phyloP scores from a whole-genome alignment of 2,113 vertebrate genomes.

The Brachyhypopomus occidentalis region DNA sequence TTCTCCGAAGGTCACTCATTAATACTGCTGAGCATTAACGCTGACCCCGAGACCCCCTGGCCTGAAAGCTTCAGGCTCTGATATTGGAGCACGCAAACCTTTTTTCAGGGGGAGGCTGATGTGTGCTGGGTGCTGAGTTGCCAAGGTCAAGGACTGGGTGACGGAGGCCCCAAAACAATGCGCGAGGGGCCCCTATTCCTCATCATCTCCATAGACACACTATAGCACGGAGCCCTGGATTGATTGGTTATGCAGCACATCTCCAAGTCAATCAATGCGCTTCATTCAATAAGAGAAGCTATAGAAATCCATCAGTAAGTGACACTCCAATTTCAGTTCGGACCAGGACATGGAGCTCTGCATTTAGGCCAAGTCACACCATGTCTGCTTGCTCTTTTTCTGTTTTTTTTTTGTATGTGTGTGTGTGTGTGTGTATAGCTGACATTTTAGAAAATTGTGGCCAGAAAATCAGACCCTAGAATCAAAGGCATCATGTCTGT shows the following conservation, averaged over 20 bases:
- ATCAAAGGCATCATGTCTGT: constrained; percentile 23
- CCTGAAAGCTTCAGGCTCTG: constrained; percentile 67
- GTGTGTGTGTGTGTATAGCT: no score
- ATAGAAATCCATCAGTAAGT: constrained; percentile 52
- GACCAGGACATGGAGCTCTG: constrained; percentile 20
- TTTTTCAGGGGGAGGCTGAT: constrained; percentile 54
- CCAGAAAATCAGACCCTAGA: background rate
- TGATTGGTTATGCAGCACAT: constrained; percentile 70
- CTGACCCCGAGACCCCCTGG: constrained; percentile 69
- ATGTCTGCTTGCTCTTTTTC: constrained; percentile 29
- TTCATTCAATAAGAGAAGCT: constrained; percentile 64
- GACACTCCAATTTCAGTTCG: constrained; percentile 38
- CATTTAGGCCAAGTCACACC: constrained; percentile 31
- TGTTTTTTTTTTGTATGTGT: background rate
- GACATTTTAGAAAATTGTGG: constrained; percentile 31
- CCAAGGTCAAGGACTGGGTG: constrained; percentile 76
- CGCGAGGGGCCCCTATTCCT: constrained; percentile 61
- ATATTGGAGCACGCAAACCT: constrained; percentile 63
- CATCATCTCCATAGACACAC: constrained; percentile 58
- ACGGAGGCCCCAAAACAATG: constrained; percentile 69
- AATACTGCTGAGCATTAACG: constrained; percentile 74
- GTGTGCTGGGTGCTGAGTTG: constrained; percentile 43
- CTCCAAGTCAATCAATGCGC: constrained; percentile 74
- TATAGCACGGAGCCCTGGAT: constrained; percentile 59
- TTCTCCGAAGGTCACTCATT: constrained; percentile 80